A percentile compares a stretch with the other conserved stretches of the same genome.
Evolutionary conservation across 2,888 invertebrate species (phyloP).

Genomic region (Sepioteuthis lessoniana): DNA sequence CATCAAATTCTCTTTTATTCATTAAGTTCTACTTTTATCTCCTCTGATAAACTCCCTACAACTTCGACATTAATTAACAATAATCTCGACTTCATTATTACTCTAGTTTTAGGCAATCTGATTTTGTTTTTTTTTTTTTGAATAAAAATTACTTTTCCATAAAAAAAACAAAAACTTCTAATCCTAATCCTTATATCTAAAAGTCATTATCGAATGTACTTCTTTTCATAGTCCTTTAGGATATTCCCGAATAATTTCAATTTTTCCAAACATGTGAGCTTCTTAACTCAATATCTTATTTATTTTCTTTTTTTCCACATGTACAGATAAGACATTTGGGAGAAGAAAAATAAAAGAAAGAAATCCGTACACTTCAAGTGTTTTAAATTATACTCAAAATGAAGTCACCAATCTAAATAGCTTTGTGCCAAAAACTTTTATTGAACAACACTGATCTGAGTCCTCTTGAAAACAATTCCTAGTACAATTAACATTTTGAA

Average conservation of each 20-base stretch:
- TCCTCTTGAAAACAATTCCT: not conserved
- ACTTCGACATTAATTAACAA: not conserved
- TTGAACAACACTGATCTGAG: not conserved
- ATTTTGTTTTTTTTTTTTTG: not conserved
- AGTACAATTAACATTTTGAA: not conserved
- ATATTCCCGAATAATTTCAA: not conserved
- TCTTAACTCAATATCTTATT: not conserved
- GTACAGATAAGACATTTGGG: not conserved
- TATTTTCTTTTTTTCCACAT: not conserved
- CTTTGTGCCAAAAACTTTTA: not conserved
- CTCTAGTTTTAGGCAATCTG: not conserved
- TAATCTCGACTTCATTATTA: not conserved
- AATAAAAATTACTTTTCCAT: not conserved
- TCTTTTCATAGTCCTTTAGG: not conserved
- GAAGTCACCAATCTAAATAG: not conserved
- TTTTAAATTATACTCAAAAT: not conserved
- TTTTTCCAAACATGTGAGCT: not conserved
- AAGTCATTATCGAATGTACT: not conserved
- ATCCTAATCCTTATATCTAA: not conserved
- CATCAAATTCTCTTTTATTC: not conserved
- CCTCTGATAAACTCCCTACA: not conserved
- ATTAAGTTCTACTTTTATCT: not conserved
- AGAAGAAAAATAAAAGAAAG: not conserved
- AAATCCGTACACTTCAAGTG: slow-evolving; percentile 16
- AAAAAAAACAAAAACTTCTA: not conserved